A percentile compares a stretch with the other conserved stretches of the same genome.
Conservation (phyloP, 2,113 vertebrate genomes). For the Paramormyrops kingsleyae region DNA sequence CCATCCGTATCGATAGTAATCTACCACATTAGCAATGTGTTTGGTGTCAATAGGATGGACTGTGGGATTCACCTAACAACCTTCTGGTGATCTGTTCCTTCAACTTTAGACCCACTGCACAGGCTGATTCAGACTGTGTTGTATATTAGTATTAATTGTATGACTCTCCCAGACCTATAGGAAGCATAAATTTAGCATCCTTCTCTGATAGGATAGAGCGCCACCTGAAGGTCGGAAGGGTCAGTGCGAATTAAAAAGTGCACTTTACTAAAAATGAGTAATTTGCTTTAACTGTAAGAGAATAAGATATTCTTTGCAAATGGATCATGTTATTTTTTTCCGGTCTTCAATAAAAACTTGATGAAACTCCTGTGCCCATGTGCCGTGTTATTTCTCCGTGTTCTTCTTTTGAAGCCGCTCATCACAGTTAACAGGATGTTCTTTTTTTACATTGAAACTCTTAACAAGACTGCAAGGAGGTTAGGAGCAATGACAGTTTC, state of each 20-base stretch:
- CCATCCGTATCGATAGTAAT: background rate
- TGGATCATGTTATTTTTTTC: background rate
- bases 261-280: slow-evolving; percentile 3
- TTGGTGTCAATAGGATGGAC: background rate
- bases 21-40: background rate
- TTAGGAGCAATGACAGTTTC: background rate
- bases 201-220: background rate
- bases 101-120: background rate
- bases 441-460: background rate
- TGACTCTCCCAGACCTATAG: background rate
- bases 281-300: background rate
- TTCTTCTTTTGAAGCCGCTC: background rate
- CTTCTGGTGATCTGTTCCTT: background rate
- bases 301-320: background rate
- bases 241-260: slow-evolving; percentile 6
- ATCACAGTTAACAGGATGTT: background rate
- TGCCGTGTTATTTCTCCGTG: background rate
- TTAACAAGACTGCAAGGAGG: background rate
- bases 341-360: background rate
- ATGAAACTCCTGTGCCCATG: background rate
- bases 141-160: background rate
- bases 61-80: background rate
- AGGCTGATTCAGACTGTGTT: background rate
- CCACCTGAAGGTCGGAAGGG: background rate
- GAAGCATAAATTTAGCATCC: background rate